A percentile compares a stretch with the other conserved stretches of the same genome.
These are phyloP conservation scores for Tipula unca DNA, from an alignment of 2,888 invertebrate species.

Conservation along the genomic window DNA sequence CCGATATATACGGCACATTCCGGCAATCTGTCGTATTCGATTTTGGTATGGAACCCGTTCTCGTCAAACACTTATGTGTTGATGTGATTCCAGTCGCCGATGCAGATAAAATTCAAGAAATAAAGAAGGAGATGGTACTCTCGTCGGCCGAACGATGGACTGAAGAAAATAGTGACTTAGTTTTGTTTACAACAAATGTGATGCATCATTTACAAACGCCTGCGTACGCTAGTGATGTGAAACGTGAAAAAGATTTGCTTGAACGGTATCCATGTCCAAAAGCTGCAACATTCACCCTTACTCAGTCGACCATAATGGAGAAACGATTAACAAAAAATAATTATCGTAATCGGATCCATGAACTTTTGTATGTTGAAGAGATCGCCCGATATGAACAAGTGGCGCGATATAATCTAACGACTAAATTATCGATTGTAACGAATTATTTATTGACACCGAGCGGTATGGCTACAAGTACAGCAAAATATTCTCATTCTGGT, in stretches of 20 bases:
- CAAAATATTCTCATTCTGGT: conserved; percentile 66
- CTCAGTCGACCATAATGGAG: conserved; percentile 57
- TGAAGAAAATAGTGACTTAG: conserved; percentile 45
- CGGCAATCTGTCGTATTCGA: conserved; percentile 70
- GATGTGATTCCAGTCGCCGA: conserved; percentile 66
- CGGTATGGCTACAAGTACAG: conserved; percentile 58
- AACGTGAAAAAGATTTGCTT: conserved; percentile 48
- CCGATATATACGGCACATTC: conserved; percentile 68
- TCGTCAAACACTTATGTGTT: conserved; percentile 61
- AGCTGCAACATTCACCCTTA: conserved; percentile 55
- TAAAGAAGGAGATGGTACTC: conserved; percentile 52
- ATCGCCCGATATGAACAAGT: conserved; percentile 62
- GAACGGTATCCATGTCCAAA: conserved; percentile 58
- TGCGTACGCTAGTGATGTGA: conserved; percentile 40
- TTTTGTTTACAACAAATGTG: conserved; percentile 48
- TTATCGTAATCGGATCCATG: conserved; percentile 65
- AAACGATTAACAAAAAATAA: conserved; percentile 55
- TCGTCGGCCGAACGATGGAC: conserved; percentile 57
- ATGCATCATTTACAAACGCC: conserved; percentile 45
- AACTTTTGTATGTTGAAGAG: conserved; percentile 67
- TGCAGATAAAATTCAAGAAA: conserved; percentile 53
- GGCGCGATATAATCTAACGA: conserved; percentile 58
- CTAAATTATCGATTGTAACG: conserved; percentile 52
- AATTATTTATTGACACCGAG: conserved; percentile 61
- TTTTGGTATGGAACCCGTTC: conserved; percentile 55